Conservation (phyloP, 1,140 invertebrate genomes). For the Mamestra configurata region DNA sequence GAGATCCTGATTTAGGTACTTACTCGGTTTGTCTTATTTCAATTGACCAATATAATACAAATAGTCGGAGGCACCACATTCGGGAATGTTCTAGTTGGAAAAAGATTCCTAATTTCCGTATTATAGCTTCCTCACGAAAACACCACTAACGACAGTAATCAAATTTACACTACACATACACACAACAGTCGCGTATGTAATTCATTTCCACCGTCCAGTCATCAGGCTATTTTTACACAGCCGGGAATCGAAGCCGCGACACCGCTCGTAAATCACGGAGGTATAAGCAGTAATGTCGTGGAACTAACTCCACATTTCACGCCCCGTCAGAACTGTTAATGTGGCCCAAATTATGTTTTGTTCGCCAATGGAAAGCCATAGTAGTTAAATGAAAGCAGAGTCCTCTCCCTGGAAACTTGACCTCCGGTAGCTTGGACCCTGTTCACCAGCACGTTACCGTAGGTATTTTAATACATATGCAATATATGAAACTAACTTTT, state of each 20-base stretch:
- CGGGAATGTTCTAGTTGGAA: neutral
- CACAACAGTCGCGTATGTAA: neutral
- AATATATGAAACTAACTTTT: too few species aligned
- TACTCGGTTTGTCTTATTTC: too few species aligned
- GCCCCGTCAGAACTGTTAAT: slow-evolving; percentile 66
- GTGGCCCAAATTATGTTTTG: slow-evolving; percentile 63
- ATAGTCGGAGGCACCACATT: too few species aligned
- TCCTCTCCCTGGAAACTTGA: neutral
- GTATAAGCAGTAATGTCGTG: slow-evolving; percentile 66
- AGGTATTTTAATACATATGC: too few species aligned
- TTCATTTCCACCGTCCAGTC: slow-evolving; percentile 23
- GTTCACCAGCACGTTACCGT: too few species aligned
- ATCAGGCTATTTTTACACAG: slow-evolving; percentile 44
- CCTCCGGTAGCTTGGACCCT: too few species aligned
- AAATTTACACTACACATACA: slow-evolving; percentile 5
- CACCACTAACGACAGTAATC: neutral
- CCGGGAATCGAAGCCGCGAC: slow-evolving; percentile 63
- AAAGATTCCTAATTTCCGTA: neutral
- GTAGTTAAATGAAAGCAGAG: neutral
- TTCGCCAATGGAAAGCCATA: slow-evolving; percentile 12
- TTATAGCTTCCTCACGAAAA: neutral
- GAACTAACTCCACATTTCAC: slow-evolving; percentile 75
- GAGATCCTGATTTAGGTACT: too few species aligned
- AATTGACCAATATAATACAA: too few species aligned
- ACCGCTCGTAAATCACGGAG: slow-evolving; percentile 67